phyloP scores from a whole-genome alignment of 37 sponge, comb jelly and placozoan species.

The Oopsacas minuta region DNA sequence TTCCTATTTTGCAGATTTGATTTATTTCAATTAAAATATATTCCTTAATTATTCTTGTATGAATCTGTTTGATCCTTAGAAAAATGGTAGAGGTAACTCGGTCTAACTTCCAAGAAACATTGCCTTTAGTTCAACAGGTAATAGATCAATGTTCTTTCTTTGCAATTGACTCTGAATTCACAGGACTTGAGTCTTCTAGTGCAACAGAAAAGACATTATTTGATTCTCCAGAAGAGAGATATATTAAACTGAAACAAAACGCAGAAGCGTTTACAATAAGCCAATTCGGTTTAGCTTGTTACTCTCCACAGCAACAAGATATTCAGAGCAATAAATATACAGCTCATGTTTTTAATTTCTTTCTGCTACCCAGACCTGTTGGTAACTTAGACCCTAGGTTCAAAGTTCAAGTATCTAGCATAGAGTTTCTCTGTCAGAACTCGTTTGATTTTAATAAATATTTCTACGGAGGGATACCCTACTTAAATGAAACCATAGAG shows the following conservation, averaged over 20 bases:
- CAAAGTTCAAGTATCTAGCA: conserved; percentile 35
- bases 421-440: conserved; percentile 39
- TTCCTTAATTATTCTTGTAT: background rate
- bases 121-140: conserved; percentile 28
- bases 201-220: conserved; percentile 23
- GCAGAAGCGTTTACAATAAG: conserved; percentile 43
- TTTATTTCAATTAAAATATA: background rate
- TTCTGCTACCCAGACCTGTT: conserved; percentile 25
- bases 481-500: conserved; percentile 21
- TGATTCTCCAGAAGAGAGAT: conserved; percentile 44
- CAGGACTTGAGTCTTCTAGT: conserved; percentile 32
- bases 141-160: conserved; percentile 37
- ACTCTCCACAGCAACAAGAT: background rate
- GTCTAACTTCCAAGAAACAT: conserved; percentile 28
- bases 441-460: conserved; percentile 54
- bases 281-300: conserved; percentile 42
- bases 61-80: background rate
- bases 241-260: conserved; percentile 32
- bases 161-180: conserved; percentile 61
- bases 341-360: conserved; percentile 48
- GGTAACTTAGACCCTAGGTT: conserved; percentile 21
- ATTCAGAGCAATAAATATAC: conserved; percentile 21
- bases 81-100: conserved; percentile 37
- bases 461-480: conserved; percentile 46
- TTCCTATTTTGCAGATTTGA: background rate